Evolutionary conservation across 2,888 invertebrate genomes (phyloP), one percentile per base, ranked within the genome.

Genomic region (Mesorhabditis sp.): DNA sequence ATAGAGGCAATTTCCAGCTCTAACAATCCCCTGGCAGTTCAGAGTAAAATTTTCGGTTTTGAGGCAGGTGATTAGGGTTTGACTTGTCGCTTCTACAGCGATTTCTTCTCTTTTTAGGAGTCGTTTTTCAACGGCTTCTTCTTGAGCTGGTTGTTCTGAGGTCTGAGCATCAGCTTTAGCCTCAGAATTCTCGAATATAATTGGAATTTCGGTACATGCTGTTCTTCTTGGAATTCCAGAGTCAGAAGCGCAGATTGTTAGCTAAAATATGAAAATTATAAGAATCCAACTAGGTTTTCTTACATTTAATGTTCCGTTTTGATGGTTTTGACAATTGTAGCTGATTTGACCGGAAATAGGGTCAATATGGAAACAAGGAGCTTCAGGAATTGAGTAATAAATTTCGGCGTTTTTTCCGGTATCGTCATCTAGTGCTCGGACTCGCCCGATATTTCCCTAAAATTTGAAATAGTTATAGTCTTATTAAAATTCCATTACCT

Each of bases 341-440:
- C 7, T 13, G n/a, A 50, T 10, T n/a, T 13, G n/a, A 0, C 58
- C 58, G 58, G 58, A 50, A 50, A 50, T 10, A 50, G 58, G 58
- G n/a, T 50, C 58, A 50, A 50, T 50, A n/a, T 50, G n/a, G n/a
- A 50, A 50, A 50, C 58, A 50, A 13, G 58, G 58, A 13, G 58
- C 58, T 50, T 50, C 10, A 13, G 7, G 58, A 50, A 50, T 10
- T 13, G 58, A 50, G n/a, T 50, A 50, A n/a, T n/a, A n/a, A 2
- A 50, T 50, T 13, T n/a, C 10, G 10, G 58, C 7, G 2, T 50
- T 50, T n/a, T 50, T n/a, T n/a, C 58, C 58, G n/a, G n/a, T 13
- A 50, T 50, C 58, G 2, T n/a, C 58, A n/a, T 50, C 58, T 10
- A n/a, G 7, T 2, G 58, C 58, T 13, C n/a, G 7, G 2, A 50